These are phyloP conservation scores for Aleadryas rufinucha DNA, from an alignment of 2,113 vertebrate genomes.

Conservation along the genomic window DNA sequence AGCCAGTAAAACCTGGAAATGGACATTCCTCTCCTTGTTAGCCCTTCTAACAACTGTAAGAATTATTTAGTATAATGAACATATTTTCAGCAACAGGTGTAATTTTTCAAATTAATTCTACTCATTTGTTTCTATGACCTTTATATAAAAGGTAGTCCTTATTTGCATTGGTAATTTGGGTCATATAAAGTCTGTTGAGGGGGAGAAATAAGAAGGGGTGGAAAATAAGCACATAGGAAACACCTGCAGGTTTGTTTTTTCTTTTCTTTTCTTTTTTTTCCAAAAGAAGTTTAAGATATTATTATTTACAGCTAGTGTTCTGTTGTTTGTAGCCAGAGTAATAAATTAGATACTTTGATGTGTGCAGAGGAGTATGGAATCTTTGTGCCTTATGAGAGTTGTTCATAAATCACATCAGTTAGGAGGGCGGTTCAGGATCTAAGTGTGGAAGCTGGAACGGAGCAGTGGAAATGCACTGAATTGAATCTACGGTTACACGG, in stretches of 20 bases:
- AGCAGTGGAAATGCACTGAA: constrained; percentile 26
- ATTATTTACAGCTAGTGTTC: constrained; percentile 55
- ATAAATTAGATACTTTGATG: constrained; percentile 65
- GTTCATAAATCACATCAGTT: constrained; percentile 33
- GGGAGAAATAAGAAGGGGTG: neutral
- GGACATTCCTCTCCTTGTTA: neutral
- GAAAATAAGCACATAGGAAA: neutral
- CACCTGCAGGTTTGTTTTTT: neutral
- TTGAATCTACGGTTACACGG: constrained; percentile 35
- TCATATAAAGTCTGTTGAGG: neutral
- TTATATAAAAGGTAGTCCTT: neutral
- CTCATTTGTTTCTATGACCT: neutral
- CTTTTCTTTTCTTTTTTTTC: neutral
- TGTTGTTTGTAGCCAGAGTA: constrained; percentile 50
- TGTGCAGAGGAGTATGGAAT: constrained; percentile 46
- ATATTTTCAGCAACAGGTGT: neutral
- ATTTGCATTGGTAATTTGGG: neutral
- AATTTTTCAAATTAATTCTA: neutral
- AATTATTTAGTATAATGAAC: neutral
- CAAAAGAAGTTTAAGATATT: neutral
- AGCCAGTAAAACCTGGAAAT: neutral
- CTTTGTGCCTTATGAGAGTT: constrained; percentile 49
- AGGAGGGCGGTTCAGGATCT: constrained; percentile 5
- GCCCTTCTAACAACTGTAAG: neutral
- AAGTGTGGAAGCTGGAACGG: neutral